Percentiles rank a stretch among this genome's conserved stretches.
Evolutionary conservation across 1,140 invertebrate genomes (phyloP).

Genomic region (Zophobas morio): DNA sequence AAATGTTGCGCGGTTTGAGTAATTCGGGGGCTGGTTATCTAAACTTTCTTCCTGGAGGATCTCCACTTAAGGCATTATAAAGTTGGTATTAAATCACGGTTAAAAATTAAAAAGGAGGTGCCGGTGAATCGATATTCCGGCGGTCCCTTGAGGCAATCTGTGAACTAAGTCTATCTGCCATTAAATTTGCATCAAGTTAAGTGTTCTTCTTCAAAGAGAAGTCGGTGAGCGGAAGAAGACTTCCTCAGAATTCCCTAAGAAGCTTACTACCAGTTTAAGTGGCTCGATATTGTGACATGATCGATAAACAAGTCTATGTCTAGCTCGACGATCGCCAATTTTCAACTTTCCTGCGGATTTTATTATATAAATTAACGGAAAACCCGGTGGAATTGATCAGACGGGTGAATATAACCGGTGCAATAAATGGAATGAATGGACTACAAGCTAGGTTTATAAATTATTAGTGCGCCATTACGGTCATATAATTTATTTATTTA

Average conservation of each 20-base stretch:
- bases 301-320: slow-evolving; percentile 60
- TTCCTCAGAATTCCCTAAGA: slow-evolving; percentile 66
- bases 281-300: slow-evolving; percentile 64
- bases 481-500: slow-evolving; percentile 27
- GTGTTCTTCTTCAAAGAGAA: slow-evolving; percentile 63
- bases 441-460: slow-evolving; percentile 7
- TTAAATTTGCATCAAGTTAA: slow-evolving; percentile 67
- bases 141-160: slow-evolving; percentile 59
- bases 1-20: not conserved
- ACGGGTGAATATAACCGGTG: not conserved
- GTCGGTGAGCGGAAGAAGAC: slow-evolving; percentile 63
- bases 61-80: slow-evolving; percentile 45
- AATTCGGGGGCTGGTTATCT: slow-evolving; percentile 5
- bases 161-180: slow-evolving; percentile 62
- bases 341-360: slow-evolving; percentile 4
- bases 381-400: slow-evolving; percentile 4
- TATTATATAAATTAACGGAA: slow-evolving; percentile 27
- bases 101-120: slow-evolving; percentile 53
- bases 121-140: slow-evolving; percentile 56
- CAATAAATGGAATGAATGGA: slow-evolving; percentile 5
- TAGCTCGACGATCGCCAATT: slow-evolving; percentile 9
- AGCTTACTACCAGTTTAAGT: slow-evolving; percentile 64
- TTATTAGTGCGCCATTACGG: slow-evolving; percentile 13
- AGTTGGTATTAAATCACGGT: slow-evolving; percentile 55
- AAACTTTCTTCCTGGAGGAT: slow-evolving; percentile 37